Evolutionary conservation across 2,888 invertebrate genomes (phyloP), one percentile per base, ranked within the genome.

Genomic region (Leptogaster cylindrica): DNA sequence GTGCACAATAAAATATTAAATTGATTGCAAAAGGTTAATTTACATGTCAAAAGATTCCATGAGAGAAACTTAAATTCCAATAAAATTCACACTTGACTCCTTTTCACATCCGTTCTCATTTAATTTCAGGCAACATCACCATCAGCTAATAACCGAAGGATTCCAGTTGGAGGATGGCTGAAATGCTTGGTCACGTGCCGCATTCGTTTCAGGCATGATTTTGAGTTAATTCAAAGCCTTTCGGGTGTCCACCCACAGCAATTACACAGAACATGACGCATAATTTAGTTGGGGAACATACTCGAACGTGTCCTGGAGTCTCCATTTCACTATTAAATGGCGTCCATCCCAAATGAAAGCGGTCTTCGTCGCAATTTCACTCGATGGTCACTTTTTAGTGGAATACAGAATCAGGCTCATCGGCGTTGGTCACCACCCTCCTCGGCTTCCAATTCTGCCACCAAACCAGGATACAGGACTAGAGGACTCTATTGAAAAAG

Each of bases 171-270:
- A n/a, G n/a, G n/a, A n/a, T n/a, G n/a, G 61, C 44, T 44, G 44
- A 61, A 61, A 61, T 61, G 61, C 61, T 23, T 7, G 31, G 61
- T 61, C 61, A 61, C 61, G 61, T 61, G 61, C 18, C 27, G 10
- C 16, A 27, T 28, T 48, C n/a, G 27, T n/a, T 20, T 61, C 23
- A 16, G n/a, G 23, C 44, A 61, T 44, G 28, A 41, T 16, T 44
- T 28, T 14, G n/a, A 41, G 12, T 3, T 0, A 1, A 14, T 10
- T 41, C n/a, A 25, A n/a, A 2, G 46, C 7, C 10, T 10, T 4
- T 12, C 5, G 10, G n/a, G 3, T 46, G 23, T 4, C 3, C 4
- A 14, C 28, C 31, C 4, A 7, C 18, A 44, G 41, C 41, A 61
- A 18, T 61, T 25, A 25, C 36, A 41, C 44, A 31, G 28, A n/a